These are phyloP conservation scores for Acanthis flammea DNA, from an alignment of 2,797 vertebrate species.

Conservation along the genomic window DNA sequence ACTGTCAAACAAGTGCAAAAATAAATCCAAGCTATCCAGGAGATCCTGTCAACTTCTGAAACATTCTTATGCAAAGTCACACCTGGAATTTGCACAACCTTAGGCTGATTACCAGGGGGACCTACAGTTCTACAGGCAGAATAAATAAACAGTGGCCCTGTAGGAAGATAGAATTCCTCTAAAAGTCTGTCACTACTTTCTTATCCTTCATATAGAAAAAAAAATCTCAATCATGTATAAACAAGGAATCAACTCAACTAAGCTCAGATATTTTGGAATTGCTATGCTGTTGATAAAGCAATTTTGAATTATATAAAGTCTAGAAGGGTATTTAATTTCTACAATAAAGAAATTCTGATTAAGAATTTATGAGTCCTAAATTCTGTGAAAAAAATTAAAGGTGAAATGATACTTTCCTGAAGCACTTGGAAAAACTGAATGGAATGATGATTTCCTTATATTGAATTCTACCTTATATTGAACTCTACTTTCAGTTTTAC, in stretches of 20 bases:
- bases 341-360: not conserved
- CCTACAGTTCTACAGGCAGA: not conserved
- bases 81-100: slow-evolving; percentile 24
- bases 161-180: not conserved
- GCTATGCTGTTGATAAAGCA: not conserved
- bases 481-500: not conserved
- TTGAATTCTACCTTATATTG: rapidly evolving
- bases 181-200: not conserved
- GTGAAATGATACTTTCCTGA: not conserved
- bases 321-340: not conserved
- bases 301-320: not conserved
- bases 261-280: not conserved
- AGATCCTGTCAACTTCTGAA: not conserved
- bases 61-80: not conserved
- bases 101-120: not conserved
- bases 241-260: not conserved
- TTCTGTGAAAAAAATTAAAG: not conserved
- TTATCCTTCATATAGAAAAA: not conserved
- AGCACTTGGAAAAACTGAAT: not conserved
- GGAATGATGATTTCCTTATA: not conserved
- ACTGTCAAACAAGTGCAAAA: not conserved
- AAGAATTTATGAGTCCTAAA: not conserved
- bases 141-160: not conserved
- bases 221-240: not conserved
- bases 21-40: not conserved